phyloP scores from a whole-genome alignment of 2,797 vertebrate genomes.

The Emydoidea blandingii region DNA sequence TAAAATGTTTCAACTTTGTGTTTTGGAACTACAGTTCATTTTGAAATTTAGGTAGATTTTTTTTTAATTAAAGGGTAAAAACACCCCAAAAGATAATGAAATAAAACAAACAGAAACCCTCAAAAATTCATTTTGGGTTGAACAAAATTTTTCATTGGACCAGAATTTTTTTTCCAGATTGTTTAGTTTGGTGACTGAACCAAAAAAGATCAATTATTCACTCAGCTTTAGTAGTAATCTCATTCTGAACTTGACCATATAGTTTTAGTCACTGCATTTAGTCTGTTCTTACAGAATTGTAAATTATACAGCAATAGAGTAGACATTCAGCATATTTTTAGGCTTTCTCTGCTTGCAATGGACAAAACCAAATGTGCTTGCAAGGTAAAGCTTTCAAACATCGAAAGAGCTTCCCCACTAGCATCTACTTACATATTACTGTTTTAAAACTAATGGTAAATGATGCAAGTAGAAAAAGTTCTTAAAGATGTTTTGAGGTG shows the following conservation, averaged over 20 bases:
- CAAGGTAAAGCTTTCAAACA: fast-evolving
- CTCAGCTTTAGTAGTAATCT: neutral
- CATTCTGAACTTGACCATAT: neutral
- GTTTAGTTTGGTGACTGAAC: neutral
- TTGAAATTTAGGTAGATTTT: neutral
- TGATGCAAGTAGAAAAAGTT: neutral
- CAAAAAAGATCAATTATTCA: neutral
- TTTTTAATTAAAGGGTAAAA: neutral
- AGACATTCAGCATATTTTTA: neutral
- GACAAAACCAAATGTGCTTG: slow-evolving; percentile 26
- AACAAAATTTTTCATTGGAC: neutral
- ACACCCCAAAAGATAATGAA: neutral
- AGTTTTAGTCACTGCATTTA: neutral
- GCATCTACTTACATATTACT: slow-evolving; percentile 31
- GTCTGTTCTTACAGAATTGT: neutral
- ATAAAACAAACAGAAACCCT: neutral
- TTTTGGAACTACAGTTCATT: neutral
- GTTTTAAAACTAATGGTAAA: slow-evolving; percentile 27
- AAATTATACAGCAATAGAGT: neutral
- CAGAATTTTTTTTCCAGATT: neutral
- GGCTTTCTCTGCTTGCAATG: neutral
- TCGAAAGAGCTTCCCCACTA: neutral
- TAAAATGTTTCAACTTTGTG: neutral
- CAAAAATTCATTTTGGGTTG: neutral
- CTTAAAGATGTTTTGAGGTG: slow-evolving; percentile 33